A percentile compares a stretch with the other conserved stretches of the same genome.
Evolutionary conservation across 2,113 vertebrate species (phyloP).

Genomic region (Heloderma charlesbogerti): DNA sequence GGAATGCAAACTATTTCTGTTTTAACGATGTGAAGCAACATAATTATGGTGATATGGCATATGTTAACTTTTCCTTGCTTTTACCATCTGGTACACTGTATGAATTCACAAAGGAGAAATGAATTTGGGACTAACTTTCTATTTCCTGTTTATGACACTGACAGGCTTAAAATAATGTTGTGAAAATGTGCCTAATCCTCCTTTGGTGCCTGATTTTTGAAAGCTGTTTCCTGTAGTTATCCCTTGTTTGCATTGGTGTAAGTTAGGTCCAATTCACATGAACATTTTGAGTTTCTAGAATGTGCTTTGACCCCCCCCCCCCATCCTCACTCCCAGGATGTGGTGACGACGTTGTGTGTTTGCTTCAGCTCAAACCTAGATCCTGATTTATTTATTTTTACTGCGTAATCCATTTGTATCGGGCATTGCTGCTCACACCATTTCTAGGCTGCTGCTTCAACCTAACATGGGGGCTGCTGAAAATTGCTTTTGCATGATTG

Average conservation of each 20-base stretch:
- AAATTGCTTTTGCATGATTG: neutral
- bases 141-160: slow-evolving; percentile 13
- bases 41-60: neutral
- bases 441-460: neutral
- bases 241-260: slow-evolving; percentile 4
- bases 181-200: neutral
- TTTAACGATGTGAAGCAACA: slow-evolving; percentile 5
- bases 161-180: neutral
- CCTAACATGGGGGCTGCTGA: neutral
- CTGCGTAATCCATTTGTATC: neutral
- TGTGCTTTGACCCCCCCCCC: neutral
- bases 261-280: neutral
- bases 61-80: slow-evolving; percentile 15
- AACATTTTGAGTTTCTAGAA: neutral
- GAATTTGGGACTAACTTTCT: neutral
- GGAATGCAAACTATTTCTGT: neutral
- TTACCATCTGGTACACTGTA: slow-evolving; percentile 9
- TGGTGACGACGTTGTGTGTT: neutral
- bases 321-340: neutral
- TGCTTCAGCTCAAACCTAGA: neutral
- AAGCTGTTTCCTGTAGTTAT: neutral
- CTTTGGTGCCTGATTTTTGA: slow-evolving; percentile 22
- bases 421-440: neutral
- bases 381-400: neutral
- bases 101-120: neutral